Percentiles rank a stretch among this genome's conserved stretches.
Conservation (phyloP, 2,113 vertebrate genomes). For the Aegithalos caudatus region DNA sequence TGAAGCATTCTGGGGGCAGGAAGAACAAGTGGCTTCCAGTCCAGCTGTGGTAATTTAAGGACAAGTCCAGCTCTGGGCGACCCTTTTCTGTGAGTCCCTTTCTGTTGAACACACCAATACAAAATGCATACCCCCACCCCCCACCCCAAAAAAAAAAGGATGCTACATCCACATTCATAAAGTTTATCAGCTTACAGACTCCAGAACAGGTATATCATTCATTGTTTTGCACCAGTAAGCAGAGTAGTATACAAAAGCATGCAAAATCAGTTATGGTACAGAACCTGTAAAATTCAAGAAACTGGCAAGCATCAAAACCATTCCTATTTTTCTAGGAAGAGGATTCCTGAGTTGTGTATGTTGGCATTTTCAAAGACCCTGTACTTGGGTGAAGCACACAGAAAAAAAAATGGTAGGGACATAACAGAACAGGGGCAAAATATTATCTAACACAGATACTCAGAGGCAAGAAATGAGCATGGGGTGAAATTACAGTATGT, state of each 20-base stretch:
- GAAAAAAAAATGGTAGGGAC: not conserved
- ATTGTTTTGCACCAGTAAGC: slow-evolving; percentile 2
- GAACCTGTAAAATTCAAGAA: not conserved
- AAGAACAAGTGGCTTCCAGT: not conserved
- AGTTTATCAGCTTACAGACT: not conserved
- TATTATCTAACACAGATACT: slow-evolving; percentile 13
- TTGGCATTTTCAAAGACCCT: slow-evolving; percentile 5
- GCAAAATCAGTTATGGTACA: not conserved
- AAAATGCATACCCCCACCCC: not conserved
- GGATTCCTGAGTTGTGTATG: slow-evolving; percentile 14
- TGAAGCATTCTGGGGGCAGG: not conserved
- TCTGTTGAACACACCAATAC: not conserved
- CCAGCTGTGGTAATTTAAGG: not conserved
- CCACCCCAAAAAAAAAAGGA: not conserved
- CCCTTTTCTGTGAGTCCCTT: not conserved
- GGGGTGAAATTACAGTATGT: slow-evolving; percentile 47
- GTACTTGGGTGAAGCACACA: not conserved
- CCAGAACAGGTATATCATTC: not conserved
- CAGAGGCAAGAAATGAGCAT: slow-evolving; percentile 47
- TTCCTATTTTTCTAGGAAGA: not conserved
- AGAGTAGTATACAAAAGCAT: slow-evolving; percentile 1
- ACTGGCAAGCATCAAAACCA: not conserved
- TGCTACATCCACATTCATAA: not conserved
- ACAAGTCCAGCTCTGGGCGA: not conserved
- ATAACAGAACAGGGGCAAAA: not conserved